Conservation (phyloP, 2,797 vertebrate genomes). For the Periparus ater region DNA sequence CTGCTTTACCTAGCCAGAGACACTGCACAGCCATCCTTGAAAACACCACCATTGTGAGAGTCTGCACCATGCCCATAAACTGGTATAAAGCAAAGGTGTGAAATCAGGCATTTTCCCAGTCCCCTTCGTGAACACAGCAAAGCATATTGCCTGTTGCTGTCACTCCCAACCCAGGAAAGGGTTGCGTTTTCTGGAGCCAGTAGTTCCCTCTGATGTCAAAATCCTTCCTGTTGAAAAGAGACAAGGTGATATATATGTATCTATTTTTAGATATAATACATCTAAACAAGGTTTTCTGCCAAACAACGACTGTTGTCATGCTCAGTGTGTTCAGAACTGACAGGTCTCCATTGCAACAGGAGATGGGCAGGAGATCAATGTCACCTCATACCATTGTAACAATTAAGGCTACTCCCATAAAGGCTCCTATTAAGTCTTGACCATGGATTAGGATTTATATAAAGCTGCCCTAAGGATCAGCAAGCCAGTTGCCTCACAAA, state of each 20-base stretch:
- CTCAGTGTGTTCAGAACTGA: neutral
- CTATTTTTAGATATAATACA: too few species aligned
- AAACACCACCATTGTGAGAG: neutral
- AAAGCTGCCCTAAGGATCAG: neutral
- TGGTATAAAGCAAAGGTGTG: neutral
- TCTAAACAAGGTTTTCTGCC: neutral
- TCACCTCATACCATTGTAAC: neutral
- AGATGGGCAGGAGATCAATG: neutral
- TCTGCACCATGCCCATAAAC: neutral
- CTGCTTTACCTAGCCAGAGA: neutral
- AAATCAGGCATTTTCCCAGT: neutral
- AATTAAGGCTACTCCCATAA: neutral
- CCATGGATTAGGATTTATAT: neutral
- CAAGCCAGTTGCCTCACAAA: neutral
- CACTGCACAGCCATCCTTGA: neutral
- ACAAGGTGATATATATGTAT: too few species aligned
- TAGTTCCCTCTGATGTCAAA: neutral
- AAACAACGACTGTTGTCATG: neutral
- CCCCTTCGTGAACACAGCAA: accelerated
- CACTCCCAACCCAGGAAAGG: neutral
- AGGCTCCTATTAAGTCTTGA: neutral
- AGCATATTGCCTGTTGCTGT: neutral
- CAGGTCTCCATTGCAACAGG: neutral
- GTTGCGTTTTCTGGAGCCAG: neutral
- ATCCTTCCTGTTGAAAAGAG: neutral